Conservation (phyloP, 1,140 invertebrate genomes). For the Alviniconcha marisindica region DNA sequence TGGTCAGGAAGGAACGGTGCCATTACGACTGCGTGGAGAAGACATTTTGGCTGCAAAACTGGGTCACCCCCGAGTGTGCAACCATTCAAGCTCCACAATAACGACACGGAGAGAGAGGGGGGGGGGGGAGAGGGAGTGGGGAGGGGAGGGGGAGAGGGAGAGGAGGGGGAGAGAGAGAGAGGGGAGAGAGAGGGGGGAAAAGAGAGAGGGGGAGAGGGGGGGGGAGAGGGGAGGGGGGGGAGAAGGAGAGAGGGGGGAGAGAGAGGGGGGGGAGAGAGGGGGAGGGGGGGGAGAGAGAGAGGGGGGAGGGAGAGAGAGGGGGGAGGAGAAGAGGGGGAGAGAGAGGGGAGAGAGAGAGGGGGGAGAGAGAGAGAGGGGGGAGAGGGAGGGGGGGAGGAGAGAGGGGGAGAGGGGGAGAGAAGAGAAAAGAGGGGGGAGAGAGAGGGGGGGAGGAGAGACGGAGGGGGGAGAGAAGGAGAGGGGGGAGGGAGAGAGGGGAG, state of each 20-base stretch:
- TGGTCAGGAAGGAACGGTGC: no score
- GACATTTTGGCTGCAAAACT: no score
- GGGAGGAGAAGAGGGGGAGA: background rate
- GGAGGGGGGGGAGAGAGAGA: background rate
- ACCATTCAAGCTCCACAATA: no score
- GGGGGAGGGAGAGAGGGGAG: no score
- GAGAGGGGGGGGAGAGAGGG: background rate
- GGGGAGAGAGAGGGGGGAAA: background rate
- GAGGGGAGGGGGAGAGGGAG: no score
- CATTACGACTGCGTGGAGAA: no score
- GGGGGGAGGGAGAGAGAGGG: background rate
- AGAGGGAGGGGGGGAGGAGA: background rate
- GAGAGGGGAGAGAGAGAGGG: background rate
- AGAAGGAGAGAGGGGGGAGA: no score
- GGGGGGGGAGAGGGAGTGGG: background rate
- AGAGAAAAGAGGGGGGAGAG: background rate
- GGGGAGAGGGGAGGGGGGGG: background rate
- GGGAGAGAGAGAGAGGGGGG: background rate
- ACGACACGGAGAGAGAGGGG: slow-evolving; percentile 7
- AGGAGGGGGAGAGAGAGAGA: background rate
- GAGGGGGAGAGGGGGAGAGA: slow-evolving; percentile 39
- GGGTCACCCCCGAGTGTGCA: no score
- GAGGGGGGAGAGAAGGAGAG: no score
- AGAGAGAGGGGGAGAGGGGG: background rate
- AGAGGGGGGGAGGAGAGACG: background rate